Evolutionary conservation across 1,140 invertebrate genomes (phyloP).

Genomic region (Drosophila tristis): DNA sequence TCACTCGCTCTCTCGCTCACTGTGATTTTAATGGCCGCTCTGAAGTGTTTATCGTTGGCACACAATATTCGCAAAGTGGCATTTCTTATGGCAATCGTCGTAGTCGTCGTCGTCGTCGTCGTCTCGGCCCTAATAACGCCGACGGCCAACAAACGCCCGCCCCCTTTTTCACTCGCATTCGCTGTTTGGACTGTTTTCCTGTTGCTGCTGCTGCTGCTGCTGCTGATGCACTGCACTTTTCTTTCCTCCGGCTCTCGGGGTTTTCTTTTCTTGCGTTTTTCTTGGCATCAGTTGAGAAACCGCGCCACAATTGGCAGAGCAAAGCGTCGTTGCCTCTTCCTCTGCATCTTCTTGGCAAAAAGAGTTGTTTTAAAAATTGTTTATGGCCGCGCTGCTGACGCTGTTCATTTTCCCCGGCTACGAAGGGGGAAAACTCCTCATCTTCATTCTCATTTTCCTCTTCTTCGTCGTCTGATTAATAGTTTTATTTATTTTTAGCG

Average conservation of each 20-base stretch:
- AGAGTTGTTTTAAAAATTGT: conserved; percentile 83
- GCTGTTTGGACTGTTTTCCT: conserved; percentile 51
- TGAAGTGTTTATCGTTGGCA: conserved; percentile 84
- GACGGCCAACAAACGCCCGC: conserved; percentile 59
- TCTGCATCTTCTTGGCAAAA: conserved; percentile 66
- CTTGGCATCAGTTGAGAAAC: conserved; percentile 80
- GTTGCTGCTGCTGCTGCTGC: conserved; percentile 42
- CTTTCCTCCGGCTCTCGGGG: conserved; percentile 61
- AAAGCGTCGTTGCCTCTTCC: conserved; percentile 57
- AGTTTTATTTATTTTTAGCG: conserved; percentile 83
- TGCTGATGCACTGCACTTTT: conserved; percentile 40
- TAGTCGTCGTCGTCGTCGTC: conserved; percentile 19
- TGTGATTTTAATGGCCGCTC: conserved; percentile 84
- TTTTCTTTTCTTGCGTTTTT: conserved; percentile 61
- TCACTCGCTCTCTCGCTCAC: conserved; percentile 68
- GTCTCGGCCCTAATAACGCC: conserved; percentile 33
- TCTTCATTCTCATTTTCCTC: conserved; percentile 39
- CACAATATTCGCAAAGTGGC: conserved; percentile 83
- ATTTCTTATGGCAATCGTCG: conserved; percentile 71
- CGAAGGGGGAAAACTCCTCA: conserved; percentile 50
- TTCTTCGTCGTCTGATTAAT: conserved; percentile 71
- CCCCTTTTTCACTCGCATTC: conserved; percentile 69
- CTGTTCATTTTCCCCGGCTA: conserved; percentile 71
- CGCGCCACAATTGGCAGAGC: conserved; percentile 77
- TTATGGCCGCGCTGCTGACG: conserved; percentile 72